Evolutionary conservation across 2,113 vertebrate species (phyloP), one percentile per base, ranked within the genome.

Genomic region (Girardinichthys multiradiatus): DNA sequence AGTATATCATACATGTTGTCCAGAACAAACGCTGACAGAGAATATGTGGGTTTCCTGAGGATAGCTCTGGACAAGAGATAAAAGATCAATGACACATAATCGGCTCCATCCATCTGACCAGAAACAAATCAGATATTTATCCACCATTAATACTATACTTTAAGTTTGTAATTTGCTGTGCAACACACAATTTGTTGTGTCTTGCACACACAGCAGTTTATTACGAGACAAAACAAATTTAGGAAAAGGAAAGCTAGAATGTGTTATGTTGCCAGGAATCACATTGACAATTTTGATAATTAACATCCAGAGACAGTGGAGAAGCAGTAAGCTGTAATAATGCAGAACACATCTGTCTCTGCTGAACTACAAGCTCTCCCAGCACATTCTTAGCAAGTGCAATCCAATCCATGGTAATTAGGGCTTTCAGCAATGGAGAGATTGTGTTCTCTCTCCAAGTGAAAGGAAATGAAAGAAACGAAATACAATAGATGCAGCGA

Each of bases 351-450:
- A 89, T 85, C 86, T 82, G 86, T 82, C 81, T 74, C 33, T 31
- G 64, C 62, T 78, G 59, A 64, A 76, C 80, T 58, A 68, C 57
- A 61, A 68, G 65, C 68, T 37, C 68, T 78, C 72, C 60, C 68
- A 64, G 60, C 68, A 27, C 76, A 48, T 48, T 51, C 61, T 51
- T 66, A 35, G 57, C 76, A 77, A 77, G 70, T 82, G 63, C 72
- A 71, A 77, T 80, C 57, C 81, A 74, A 90, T 82, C 81, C 84
- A 69, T 66, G 75, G 81, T 90, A 93, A 93, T 93, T 93, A 90
- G 81, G 78, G 85, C 90, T 87, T 82, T 79, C 64, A 80, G 86
- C 83, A 57, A 89, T 84, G 11, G 75, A 75, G 86, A 89, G 83
- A 87, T 87, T 81, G 84, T 78, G 77, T 75, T 83, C 63, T 80